phyloP scores from a whole-genome alignment of 1,140 invertebrate genomes.

The Trachymyrmex septentrionalis region DNA sequence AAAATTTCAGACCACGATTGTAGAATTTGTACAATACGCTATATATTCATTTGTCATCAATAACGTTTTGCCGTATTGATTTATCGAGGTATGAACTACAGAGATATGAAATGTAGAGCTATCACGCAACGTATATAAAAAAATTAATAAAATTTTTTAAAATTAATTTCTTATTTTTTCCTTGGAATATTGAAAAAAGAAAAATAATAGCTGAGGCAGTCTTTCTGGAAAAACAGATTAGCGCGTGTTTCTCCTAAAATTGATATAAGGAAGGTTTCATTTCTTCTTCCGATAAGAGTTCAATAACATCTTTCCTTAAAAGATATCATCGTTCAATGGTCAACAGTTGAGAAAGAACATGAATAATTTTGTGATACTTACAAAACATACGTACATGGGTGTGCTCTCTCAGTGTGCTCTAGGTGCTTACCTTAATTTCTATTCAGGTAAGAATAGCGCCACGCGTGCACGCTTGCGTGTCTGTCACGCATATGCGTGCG shows the following conservation, averaged over 20 bases:
- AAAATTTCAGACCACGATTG: neutral
- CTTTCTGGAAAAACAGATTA: neutral
- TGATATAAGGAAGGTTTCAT: neutral
- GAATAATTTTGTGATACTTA: neutral
- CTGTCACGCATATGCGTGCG: slow-evolving; percentile 84
- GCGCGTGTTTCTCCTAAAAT: neutral
- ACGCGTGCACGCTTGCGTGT: slow-evolving; percentile 80
- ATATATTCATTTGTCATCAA: neutral
- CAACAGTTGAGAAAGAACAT: neutral
- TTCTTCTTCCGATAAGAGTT: neutral
- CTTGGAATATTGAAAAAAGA: neutral
- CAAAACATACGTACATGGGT: neutral
- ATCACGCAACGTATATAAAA: neutral
- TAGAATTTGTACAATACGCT: neutral
- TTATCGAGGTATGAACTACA: neutral
- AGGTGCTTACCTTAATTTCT: slow-evolving; percentile 67
- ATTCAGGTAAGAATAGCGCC: slow-evolving; percentile 77
- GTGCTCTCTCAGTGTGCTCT: neutral
- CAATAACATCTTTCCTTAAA: neutral
- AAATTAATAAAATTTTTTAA: neutral
- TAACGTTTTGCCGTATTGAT: neutral
- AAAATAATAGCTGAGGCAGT: neutral
- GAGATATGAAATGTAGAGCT: neutral
- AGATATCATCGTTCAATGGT: neutral
- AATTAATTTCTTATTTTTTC: neutral